Percentiles rank a stretch among this genome's conserved stretches.
phyloP scores from a whole-genome alignment of 2,113 vertebrate genomes.

The Theropithecus gelada region DNA sequence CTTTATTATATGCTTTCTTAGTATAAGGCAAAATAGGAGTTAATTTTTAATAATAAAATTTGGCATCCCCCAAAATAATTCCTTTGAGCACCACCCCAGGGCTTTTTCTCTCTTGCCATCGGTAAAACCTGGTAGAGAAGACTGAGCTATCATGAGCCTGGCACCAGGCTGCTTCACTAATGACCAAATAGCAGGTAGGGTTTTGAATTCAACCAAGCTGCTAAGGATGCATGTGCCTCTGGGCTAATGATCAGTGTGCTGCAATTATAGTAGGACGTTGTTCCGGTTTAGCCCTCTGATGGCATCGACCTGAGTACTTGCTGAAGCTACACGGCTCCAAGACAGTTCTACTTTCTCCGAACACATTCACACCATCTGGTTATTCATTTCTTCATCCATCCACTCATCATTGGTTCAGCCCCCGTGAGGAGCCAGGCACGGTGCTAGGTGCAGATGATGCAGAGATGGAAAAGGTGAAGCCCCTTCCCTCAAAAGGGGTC shows the following conservation, averaged over 20 bases:
- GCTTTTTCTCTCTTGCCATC: neutral
- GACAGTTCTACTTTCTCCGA: neutral
- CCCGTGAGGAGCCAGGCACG: neutral
- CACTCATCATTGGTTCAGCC: neutral
- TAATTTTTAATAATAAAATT: conserved; percentile 27
- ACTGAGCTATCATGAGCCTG: neutral
- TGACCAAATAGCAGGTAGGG: neutral
- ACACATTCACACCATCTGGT: neutral
- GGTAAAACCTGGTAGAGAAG: neutral
- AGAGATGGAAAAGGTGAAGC: neutral
- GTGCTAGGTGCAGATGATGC: neutral
- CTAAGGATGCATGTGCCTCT: neutral
- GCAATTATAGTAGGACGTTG: neutral
- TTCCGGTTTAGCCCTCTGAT: neutral
- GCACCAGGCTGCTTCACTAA: neutral
- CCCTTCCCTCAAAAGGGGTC: neutral
- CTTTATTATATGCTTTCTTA: neutral
- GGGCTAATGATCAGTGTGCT: neutral
- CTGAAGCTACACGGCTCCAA: neutral
- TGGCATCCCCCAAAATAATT: neutral
- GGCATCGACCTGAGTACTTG: fast-evolving
- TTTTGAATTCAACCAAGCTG: neutral
- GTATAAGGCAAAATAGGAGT: neutral
- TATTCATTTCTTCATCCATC: neutral
- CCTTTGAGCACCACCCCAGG: neutral